Percentiles rank a stretch among this genome's conserved stretches.
Evolutionary conservation across 2,113 vertebrate genomes (phyloP).

Genomic region (Amblyornis subalaris): DNA sequence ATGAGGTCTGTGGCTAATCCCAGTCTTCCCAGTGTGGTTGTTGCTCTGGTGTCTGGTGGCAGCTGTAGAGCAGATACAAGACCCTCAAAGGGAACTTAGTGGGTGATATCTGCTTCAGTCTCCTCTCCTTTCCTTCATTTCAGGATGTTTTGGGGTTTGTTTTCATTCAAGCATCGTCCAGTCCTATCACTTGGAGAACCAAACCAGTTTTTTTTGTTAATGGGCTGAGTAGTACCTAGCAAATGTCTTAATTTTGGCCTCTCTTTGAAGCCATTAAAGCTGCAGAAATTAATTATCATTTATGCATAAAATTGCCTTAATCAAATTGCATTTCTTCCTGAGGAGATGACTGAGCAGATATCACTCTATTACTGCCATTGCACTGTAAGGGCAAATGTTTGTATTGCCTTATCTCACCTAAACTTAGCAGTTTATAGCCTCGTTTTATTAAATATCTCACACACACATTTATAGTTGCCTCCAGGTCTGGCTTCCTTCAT

Average conservation of each 20-base stretch:
- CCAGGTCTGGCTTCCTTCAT: not conserved
- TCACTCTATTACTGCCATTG: not conserved
- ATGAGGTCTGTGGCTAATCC: not conserved
- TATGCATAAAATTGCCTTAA: not conserved
- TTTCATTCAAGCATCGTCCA: not conserved
- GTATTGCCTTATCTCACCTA: not conserved
- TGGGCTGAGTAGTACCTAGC: not conserved
- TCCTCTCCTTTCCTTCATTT: not conserved
- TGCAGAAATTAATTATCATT: not conserved
- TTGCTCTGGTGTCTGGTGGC: not conserved
- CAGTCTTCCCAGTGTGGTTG: not conserved
- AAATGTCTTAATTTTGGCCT: slow-evolving; percentile 25
- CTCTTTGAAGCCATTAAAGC: not conserved
- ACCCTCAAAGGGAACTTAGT: not conserved
- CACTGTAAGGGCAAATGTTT: not conserved
- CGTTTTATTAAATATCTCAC: not conserved
- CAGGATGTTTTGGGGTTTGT: not conserved
- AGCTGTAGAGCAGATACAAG: not conserved
- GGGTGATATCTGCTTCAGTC: not conserved
- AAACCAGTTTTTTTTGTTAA: not conserved
- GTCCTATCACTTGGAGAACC: not conserved
- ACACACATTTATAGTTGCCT: not conserved
- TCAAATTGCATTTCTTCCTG: not conserved
- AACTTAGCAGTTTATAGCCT: not conserved
- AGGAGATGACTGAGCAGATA: not conserved